Conservation (phyloP, 2,113 vertebrate species). For the Neofelis nebulosa region DNA sequence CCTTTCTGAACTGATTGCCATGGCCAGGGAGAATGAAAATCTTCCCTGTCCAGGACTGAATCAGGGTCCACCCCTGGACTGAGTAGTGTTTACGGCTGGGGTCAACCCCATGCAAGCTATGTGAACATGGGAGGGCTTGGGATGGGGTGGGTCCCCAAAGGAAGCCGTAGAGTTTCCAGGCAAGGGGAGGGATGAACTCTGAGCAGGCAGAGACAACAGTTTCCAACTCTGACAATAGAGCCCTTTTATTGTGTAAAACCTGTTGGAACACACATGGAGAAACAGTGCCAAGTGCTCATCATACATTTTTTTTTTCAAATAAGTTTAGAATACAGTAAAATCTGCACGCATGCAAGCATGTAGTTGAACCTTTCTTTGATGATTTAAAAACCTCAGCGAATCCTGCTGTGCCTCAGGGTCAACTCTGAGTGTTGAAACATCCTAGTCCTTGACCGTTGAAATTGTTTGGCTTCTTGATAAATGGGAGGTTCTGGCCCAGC, state of each 20-base stretch:
- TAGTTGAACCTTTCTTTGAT: conserved; percentile 11
- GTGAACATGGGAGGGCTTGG: not conserved
- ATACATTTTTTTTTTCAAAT: conserved; percentile 45
- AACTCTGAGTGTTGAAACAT: conserved; percentile 3
- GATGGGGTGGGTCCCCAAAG: not conserved
- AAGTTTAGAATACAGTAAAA: conserved; percentile 58
- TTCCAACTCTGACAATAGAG: conserved; percentile 53
- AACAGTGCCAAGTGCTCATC: conserved; percentile 55
- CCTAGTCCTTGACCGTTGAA: not conserved
- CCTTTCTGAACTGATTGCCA: not conserved
- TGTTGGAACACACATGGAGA: conserved; percentile 51
- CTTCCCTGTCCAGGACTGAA: not conserved
- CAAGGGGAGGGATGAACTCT: conserved; percentile 39
- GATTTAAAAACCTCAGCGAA: not conserved
- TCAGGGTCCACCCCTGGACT: not conserved
- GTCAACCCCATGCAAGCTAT: not conserved
- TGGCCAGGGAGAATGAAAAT: not conserved
- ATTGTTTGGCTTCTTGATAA: conserved; percentile 32
- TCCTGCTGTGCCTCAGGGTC: not conserved
- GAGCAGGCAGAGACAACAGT: conserved; percentile 46
- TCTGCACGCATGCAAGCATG: not conserved
- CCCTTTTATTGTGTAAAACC: conserved; percentile 57
- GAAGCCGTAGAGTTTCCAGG: conserved; percentile 22
- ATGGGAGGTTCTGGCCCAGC: conserved; percentile 17
- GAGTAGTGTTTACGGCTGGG: not conserved